A percentile compares a stretch with the other conserved stretches of the same genome.
Conservation (phyloP, 2,113 vertebrate genomes). For the Caretta caretta region DNA sequence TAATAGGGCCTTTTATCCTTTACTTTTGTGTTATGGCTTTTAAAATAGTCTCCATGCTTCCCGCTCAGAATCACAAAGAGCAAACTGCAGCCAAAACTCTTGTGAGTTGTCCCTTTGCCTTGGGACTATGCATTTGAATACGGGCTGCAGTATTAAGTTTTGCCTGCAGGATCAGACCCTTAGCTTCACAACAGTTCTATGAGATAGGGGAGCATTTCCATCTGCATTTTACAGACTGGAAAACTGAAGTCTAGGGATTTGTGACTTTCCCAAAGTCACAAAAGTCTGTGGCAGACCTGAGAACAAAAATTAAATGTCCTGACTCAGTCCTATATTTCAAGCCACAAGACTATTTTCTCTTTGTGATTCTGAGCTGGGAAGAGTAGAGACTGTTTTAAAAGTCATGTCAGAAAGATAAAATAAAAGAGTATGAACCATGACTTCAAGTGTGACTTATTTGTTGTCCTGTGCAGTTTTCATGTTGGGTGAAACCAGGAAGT, state of each 20-base stretch:
- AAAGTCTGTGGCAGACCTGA: background rate
- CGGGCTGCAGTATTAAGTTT: background rate
- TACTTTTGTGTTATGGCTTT: too few relatives aligned
- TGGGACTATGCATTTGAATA: rapidly evolving
- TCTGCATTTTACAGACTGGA: conserved; percentile 9
- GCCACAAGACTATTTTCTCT: conserved; percentile 38
- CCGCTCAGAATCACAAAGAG: too few relatives aligned
- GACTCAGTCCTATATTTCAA: background rate
- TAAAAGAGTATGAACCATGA: background rate
- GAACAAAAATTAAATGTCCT: conserved; percentile 6
- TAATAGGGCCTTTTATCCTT: conserved; percentile 16
- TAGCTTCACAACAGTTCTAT: background rate
- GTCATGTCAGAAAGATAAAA: conserved; percentile 45
- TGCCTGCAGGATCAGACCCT: background rate
- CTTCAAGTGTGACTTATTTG: conserved; percentile 24
- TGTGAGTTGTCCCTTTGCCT: background rate
- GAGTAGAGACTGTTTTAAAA: conserved; percentile 66
- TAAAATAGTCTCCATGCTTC: too few relatives aligned
- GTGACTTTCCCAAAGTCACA: conserved; percentile 21
- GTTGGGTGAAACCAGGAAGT: conserved; percentile 41
- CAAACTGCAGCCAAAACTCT: background rate
- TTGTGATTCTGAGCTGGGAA: conserved; percentile 23
- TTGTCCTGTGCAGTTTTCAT: background rate
- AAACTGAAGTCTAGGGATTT: background rate
- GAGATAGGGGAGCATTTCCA: conserved; percentile 1